Conservation (phyloP, 2,888 invertebrate genomes). For the Adineta ricciae region DNA sequence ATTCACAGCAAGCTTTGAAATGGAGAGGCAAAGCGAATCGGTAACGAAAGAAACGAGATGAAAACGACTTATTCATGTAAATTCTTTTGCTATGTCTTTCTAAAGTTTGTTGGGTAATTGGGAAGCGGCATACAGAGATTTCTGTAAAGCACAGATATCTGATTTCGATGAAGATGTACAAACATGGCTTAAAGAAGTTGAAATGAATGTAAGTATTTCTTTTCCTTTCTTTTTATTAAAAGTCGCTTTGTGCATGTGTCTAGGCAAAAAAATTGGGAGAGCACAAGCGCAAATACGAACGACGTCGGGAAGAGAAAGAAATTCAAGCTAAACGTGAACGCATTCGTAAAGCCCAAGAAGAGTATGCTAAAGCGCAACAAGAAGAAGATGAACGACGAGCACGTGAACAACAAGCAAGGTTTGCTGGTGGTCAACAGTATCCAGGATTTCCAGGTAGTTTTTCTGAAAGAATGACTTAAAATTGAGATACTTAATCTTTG, state of each 20-base stretch:
- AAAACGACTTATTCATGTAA: not conserved
- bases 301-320: conserved; percentile 67
- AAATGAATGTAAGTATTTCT: not conserved
- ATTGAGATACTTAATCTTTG: no score
- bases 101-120: not conserved
- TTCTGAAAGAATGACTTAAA: not conserved
- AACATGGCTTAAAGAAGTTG: not conserved
- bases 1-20: conserved; percentile 81
- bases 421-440: not conserved
- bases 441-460: conserved; percentile 38
- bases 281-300: conserved; percentile 70
- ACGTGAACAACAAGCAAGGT: not conserved
- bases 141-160: conserved; percentile 20
- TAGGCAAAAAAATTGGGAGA: conserved; percentile 70
- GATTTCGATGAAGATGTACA: conserved; percentile 19
- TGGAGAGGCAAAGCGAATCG: conserved; percentile 75
- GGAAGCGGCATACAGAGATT: not conserved
- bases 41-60: conserved; percentile 38
- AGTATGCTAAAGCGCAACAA: conserved; percentile 53
- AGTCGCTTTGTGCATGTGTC: conserved; percentile 34
- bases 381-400: conserved; percentile 35
- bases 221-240: not conserved
- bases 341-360: conserved; percentile 58
- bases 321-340: conserved; percentile 57
- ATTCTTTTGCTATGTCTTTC: not conserved